Percentiles rank a stretch among this genome's conserved stretches.
Conservation (phyloP, 2,888 invertebrate species). For the Caenorhabditis angaria region DNA sequence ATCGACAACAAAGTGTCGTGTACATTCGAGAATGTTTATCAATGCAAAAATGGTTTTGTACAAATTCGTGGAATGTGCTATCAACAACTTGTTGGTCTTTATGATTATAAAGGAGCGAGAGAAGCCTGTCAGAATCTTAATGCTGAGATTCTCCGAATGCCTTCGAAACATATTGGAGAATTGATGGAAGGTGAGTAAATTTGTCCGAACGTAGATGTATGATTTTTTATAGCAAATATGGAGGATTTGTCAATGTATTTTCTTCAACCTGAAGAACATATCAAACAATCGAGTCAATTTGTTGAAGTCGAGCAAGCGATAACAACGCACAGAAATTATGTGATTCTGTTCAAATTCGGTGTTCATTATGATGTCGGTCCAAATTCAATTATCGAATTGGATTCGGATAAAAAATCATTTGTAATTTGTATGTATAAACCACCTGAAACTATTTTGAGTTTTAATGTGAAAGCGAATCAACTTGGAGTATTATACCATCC, state of each 20-base stretch:
- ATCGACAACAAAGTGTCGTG: neutral
- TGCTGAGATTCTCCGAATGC: neutral
- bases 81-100: neutral
- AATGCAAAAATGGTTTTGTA: neutral
- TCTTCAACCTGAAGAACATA: neutral
- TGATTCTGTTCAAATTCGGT: neutral
- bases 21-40: neutral
- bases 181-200: neutral
- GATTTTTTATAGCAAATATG: no score
- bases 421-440: neutral
- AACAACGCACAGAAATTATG: neutral
- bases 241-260: neutral
- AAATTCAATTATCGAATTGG: neutral
- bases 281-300: neutral
- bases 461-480: neutral
- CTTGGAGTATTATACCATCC: neutral
- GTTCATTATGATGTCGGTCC: neutral
- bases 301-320: no score
- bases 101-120: neutral
- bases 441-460: neutral
- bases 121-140: neutral
- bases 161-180: neutral
- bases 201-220: no score
- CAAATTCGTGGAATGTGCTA: constrained; percentile 2
- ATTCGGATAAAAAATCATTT: neutral